Percentiles rank a stretch among this genome's conserved stretches.
Evolutionary conservation across 2,113 vertebrate genomes (phyloP).

Genomic region (Takifugu flavidus): DNA sequence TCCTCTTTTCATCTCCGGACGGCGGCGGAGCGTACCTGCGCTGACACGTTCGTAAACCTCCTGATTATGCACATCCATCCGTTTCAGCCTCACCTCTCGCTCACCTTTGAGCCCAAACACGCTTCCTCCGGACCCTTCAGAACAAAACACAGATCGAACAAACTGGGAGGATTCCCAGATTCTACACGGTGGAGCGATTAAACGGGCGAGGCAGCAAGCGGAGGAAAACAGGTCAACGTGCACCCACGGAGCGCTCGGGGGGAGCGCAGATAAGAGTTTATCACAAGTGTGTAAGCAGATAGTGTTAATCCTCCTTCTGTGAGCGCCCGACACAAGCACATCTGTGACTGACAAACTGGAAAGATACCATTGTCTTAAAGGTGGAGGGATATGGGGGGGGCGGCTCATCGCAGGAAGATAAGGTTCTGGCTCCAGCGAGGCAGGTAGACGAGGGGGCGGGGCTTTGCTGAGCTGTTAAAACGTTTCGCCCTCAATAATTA

Average conservation of each 20-base stretch:
- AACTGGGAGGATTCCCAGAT: constrained; percentile 52
- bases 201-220: constrained; percentile 45
- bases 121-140: constrained; percentile 33
- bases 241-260: constrained; percentile 58
- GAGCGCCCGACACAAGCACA: constrained; percentile 59
- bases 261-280: constrained; percentile 69
- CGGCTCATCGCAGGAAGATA: constrained; percentile 46
- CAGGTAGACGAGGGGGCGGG: constrained; percentile 34
- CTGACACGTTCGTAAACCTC: constrained; percentile 47
- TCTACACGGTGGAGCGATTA: constrained; percentile 63
- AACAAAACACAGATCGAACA: constrained; percentile 9
- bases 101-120: not conserved
- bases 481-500: constrained; percentile 60
- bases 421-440: constrained; percentile 19
- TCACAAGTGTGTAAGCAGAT: constrained; percentile 66
- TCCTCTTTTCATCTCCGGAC: constrained; percentile 19
- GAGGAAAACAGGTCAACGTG: constrained; percentile 68
- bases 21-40: not conserved
- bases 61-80: constrained; percentile 35
- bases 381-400: constrained; percentile 18
- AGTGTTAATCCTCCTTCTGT: constrained; percentile 67
- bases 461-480: constrained; percentile 36
- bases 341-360: constrained; percentile 67
- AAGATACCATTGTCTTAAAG: constrained; percentile 67
- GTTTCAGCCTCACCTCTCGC: constrained; percentile 16